These are phyloP conservation scores for Erpobdella octoculata DNA, from an alignment of 2,888 invertebrate species.

Conservation along the genomic window DNA sequence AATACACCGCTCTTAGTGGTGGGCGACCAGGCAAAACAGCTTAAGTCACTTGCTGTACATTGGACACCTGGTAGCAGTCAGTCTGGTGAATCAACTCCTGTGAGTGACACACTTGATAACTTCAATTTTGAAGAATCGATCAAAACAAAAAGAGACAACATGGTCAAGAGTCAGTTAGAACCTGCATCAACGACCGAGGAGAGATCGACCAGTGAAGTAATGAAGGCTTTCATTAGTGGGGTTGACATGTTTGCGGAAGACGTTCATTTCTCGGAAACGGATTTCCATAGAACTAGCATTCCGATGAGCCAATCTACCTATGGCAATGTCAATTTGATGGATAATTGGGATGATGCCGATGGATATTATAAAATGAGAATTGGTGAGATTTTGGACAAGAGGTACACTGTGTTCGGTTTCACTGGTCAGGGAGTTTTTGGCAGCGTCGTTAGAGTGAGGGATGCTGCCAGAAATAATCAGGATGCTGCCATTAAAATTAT, in stretches of 20 bases:
- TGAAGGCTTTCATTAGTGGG: slow-evolving; percentile 48
- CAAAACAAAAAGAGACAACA: not conserved
- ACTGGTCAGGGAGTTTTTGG: slow-evolving; percentile 98
- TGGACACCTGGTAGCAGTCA: not conserved
- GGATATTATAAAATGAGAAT: slow-evolving; percentile 93
- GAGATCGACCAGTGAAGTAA: slow-evolving; percentile 39
- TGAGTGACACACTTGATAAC: slow-evolving; percentile 11
- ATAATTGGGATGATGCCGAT: slow-evolving; percentile 99
- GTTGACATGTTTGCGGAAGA: slow-evolving; percentile 64
- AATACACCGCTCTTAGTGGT: not conserved
- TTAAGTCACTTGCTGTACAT: no score
- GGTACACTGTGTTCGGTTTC: slow-evolving; percentile 91
- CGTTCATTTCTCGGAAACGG: no score
- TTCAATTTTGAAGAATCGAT: slow-evolving; percentile 45
- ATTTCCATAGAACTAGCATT: slow-evolving; percentile 68
- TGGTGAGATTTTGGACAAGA: slow-evolving; percentile 77
- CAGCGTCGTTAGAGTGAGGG: slow-evolving; percentile 87
- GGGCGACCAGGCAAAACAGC: not conserved
- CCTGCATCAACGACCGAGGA: not conserved
- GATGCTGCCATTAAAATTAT: slow-evolving; percentile 98
- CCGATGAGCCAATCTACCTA: slow-evolving; percentile 52
- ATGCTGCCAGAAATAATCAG: slow-evolving; percentile 73
- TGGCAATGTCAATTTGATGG: slow-evolving; percentile 67
- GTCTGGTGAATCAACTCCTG: slow-evolving; percentile 15
- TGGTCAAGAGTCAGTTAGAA: not conserved